A percentile compares a stretch with the other conserved stretches of the same genome.
Conservation (phyloP, 1,140 invertebrate species). For the Onthophagus taurus region DNA sequence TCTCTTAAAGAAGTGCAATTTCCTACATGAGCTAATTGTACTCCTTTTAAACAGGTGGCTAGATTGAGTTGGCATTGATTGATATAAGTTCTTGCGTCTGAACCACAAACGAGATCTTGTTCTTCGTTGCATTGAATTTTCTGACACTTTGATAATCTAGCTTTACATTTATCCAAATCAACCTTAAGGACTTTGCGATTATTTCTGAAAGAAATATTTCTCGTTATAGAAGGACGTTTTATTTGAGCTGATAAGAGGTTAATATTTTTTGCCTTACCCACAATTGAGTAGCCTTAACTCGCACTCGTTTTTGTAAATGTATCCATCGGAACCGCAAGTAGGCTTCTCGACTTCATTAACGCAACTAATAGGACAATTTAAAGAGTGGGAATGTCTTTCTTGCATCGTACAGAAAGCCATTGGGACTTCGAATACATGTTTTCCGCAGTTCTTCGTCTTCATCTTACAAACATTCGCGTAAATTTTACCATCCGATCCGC, state of each 20-base stretch:
- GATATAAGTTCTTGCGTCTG: slow-evolving; percentile 70
- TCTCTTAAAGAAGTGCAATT: slow-evolving; percentile 70
- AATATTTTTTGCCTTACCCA: too few species aligned
- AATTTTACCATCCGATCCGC: slow-evolving; percentile 82
- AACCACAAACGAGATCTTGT: slow-evolving; percentile 70
- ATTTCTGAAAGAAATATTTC: slow-evolving; percentile 19
- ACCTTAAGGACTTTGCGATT: slow-evolving; percentile 56
- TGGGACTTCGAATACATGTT: slow-evolving; percentile 84
- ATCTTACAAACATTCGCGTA: slow-evolving; percentile 89
- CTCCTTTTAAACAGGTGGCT: slow-evolving; percentile 70
- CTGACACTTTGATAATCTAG: slow-evolving; percentile 59
- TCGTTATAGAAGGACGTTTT: slow-evolving; percentile 1
- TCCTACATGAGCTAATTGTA: slow-evolving; percentile 77
- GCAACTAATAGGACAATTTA: slow-evolving; percentile 60
- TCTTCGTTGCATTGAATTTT: slow-evolving; percentile 56
- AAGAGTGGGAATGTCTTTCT: slow-evolving; percentile 50
- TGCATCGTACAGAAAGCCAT: slow-evolving; percentile 74
- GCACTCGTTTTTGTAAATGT: slow-evolving; percentile 78
- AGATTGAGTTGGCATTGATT: slow-evolving; percentile 73
- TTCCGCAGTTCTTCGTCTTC: slow-evolving; percentile 85
- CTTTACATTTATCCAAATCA: slow-evolving; percentile 65
- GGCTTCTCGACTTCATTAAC: slow-evolving; percentile 53
- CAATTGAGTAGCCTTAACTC: slow-evolving; percentile 85
- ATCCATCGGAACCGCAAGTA: slow-evolving; percentile 81
- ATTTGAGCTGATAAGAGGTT: too few species aligned